A percentile compares a stretch with the other conserved stretches of the same genome.
Conservation (phyloP, 2,113 vertebrate species). For the Sardina pilchardus region DNA sequence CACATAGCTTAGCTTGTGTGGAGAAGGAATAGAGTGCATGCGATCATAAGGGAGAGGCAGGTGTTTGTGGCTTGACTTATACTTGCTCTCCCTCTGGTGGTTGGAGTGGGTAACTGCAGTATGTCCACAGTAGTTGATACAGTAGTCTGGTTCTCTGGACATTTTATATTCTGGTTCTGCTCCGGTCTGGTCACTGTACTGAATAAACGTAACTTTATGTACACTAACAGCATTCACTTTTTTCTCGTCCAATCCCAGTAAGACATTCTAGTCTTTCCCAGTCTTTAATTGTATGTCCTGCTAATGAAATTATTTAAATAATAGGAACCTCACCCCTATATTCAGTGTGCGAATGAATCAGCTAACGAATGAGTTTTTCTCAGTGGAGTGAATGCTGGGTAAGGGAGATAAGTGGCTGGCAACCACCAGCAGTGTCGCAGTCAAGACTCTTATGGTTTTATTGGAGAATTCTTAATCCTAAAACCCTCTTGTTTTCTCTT, state of each 20-base stretch:
- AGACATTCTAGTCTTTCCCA: not conserved
- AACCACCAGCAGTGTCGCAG: no score
- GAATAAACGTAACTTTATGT: not conserved
- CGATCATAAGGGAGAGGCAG: not conserved
- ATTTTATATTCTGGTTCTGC: no score
- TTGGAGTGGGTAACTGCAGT: not conserved
- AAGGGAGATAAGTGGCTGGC: not conserved
- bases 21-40: not conserved
- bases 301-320: not conserved
- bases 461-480: not conserved
- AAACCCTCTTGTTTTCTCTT: not conserved
- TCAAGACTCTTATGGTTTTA: not conserved
- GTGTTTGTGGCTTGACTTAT: not conserved
- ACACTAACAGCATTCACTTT: not conserved
- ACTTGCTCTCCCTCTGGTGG: conserved; percentile 3
- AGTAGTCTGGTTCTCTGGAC: not conserved
- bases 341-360: not conserved
- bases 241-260: not conserved
- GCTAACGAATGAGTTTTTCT: no score
- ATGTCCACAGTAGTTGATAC: not conserved
- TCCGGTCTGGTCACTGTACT: not conserved
- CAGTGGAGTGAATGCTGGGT: not conserved
- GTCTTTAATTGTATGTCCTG: not conserved
- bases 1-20: not conserved
- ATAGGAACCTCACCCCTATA: no score